Conservation (phyloP, 2,888 invertebrate species). For the Dinocampus coccinellae region DNA sequence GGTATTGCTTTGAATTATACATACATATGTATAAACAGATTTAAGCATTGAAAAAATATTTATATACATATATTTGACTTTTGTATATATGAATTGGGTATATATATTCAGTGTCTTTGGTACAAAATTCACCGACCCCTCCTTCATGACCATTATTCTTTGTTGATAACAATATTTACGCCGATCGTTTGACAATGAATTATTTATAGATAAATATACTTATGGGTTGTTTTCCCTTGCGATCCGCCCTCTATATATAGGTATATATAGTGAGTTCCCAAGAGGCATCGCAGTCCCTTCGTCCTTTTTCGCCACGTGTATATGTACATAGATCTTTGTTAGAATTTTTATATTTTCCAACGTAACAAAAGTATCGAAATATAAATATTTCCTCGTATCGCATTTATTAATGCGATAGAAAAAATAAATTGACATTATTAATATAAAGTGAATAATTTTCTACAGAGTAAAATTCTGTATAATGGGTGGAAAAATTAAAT, state of each 20-base stretch:
- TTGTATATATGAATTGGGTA: background rate
- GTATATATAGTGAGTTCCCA: background rate
- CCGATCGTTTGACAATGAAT: slow-evolving; percentile 37
- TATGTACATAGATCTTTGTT: background rate
- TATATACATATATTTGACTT: background rate
- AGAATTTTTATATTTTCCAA: background rate
- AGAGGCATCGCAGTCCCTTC: background rate
- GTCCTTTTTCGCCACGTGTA: background rate
- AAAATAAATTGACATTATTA: too few relatives aligned
- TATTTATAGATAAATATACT: slow-evolving; percentile 27
- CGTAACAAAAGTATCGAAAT: background rate
- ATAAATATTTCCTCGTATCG: too few relatives aligned
- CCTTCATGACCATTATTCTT: background rate
- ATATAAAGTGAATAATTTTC: too few relatives aligned
- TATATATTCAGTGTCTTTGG: background rate
- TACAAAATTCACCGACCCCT: background rate
- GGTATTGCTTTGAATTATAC: background rate
- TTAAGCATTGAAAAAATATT: background rate
- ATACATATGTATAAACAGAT: background rate
- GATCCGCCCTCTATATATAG: slow-evolving; percentile 4
- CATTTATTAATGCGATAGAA: background rate
- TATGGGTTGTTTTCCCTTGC: slow-evolving; percentile 11
- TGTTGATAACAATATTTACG: slow-evolving; percentile 5
- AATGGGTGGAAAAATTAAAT: background rate
- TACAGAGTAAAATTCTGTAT: background rate